These are phyloP conservation scores for Chloropsis cyanopogon DNA, from an alignment of 2,113 vertebrate genomes.

Conservation along the genomic window DNA sequence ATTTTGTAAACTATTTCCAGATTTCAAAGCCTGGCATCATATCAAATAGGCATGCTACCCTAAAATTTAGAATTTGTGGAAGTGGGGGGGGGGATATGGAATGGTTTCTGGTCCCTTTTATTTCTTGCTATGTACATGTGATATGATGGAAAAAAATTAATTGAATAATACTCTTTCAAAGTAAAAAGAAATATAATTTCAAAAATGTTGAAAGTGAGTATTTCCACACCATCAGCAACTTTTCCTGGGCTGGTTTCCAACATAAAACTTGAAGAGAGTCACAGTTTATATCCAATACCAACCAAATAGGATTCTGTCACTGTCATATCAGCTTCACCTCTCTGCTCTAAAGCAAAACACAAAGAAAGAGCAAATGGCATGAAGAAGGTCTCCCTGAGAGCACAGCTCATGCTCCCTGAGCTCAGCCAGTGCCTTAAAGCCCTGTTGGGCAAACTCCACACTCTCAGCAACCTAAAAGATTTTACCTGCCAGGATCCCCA, in stretches of 20 bases:
- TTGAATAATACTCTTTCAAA: slow-evolving; percentile 54
- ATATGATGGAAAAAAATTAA: slow-evolving; percentile 10
- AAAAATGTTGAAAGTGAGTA: slow-evolving; percentile 38
- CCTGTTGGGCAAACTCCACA: background rate
- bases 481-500: background rate
- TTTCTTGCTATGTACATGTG: slow-evolving; percentile 1
- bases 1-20: slow-evolving; percentile 42
- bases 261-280: background rate
- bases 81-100: background rate
- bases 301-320: background rate
- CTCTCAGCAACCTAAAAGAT: background rate
- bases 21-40: slow-evolving; percentile 37
- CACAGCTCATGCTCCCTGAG: background rate
- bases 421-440: background rate
- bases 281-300: slow-evolving; percentile 10
- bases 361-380: background rate
- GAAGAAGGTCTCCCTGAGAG: background rate
- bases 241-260: slow-evolving; percentile 52
- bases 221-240: slow-evolving; percentile 63
- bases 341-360: background rate
- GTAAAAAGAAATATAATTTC: slow-evolving; percentile 33
- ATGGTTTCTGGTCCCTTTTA: slow-evolving; percentile 47
- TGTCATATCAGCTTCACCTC: slow-evolving; percentile 15
- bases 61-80: slow-evolving; percentile 41
- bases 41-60: background rate